Evolutionary conservation across 2,113 vertebrate species (phyloP), one percentile per base, ranked within the genome.

Genomic region (Crotalus horridus): DNA sequence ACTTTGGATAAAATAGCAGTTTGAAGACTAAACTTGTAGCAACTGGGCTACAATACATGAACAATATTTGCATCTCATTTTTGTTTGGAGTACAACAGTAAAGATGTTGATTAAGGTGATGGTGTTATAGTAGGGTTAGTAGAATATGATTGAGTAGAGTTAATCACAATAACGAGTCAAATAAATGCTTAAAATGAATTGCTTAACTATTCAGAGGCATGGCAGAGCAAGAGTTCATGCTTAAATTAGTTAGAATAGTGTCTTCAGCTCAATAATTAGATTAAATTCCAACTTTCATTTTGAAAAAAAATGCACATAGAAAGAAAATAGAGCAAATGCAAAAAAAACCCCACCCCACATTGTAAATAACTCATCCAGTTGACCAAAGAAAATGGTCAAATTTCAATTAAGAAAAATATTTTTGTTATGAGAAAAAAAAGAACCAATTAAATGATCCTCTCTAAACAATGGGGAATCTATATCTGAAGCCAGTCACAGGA

Each of bases 211-310:
- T 97, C 95, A 96, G 95, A 89, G 94, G 94, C 93, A 94, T 21
- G 89, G 96, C 95, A 95, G 95, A 97, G 5, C 15, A 56, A 97
- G 96, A 92, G 74, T 94, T 97, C 97, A 96, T 97, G 97, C 97
- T 97, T 97, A 97, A 95, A 93, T 97, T 97, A 97, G 96, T 97
- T 95, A 95, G 96, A 97, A 97, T 97, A 98, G 97, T 97, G 96
- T 96, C 96, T 98, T 96, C 95, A 96, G 95, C 95, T 97, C 55
- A 96, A 95, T 95, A 95, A 97, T 97, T 98, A 97, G 96, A 97
- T 96, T 96, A 33, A 87, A 93, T 93, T 97, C 96, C 97, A 98
- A 39, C 92, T 96, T 97, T 96, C 95, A 97, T 96, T 95, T 96
- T 93, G 94, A 96, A 96, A 97, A 97, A 97, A 97, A 97, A 95